phyloP scores from a whole-genome alignment of 2,888 invertebrate species.

The Camptogramma bilineatum region DNA sequence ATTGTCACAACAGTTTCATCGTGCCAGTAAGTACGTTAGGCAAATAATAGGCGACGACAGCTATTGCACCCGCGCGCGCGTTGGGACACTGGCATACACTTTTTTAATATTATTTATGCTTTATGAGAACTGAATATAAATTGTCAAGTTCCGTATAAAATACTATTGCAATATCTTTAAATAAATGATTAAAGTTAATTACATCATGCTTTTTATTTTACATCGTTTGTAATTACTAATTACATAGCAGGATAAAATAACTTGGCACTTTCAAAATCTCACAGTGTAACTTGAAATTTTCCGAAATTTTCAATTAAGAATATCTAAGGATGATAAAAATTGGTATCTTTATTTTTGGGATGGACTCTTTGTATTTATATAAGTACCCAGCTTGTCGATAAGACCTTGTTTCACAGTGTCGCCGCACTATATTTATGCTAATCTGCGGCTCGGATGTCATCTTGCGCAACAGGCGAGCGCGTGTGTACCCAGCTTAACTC shows the following conservation, averaged over 20 bases:
- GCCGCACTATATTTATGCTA: conserved; percentile 76
- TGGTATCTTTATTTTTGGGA: not conserved
- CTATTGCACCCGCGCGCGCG: conserved; percentile 25
- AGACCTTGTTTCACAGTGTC: conserved; percentile 21
- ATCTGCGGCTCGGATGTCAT: conserved; percentile 80
- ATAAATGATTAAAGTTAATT: conserved; percentile 1
- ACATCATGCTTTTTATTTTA: not conserved
- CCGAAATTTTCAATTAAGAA: no score
- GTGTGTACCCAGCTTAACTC: conserved; percentile 74
- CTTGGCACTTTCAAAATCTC: no score
- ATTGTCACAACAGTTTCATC: conserved; percentile 62
- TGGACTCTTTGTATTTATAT: not conserved
- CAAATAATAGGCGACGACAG: conserved; percentile 49
- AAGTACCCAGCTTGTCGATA: conserved; percentile 9
- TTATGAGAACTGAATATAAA: conserved; percentile 25
- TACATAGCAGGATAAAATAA: no score
- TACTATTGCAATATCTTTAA: not conserved
- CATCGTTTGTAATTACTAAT: not conserved
- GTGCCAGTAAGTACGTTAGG: conserved; percentile 64
- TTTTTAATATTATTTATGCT: conserved; percentile 30
- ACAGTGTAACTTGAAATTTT: no score
- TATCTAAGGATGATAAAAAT: no score
- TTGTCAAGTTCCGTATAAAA: conserved; percentile 7
- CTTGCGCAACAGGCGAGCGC: conserved; percentile 82
- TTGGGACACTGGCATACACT: conserved; percentile 30